Percentiles rank a stretch among this genome's conserved stretches.
Evolutionary conservation across 2,888 invertebrate species (phyloP).

Genomic region (Exocentrus adspersus): DNA sequence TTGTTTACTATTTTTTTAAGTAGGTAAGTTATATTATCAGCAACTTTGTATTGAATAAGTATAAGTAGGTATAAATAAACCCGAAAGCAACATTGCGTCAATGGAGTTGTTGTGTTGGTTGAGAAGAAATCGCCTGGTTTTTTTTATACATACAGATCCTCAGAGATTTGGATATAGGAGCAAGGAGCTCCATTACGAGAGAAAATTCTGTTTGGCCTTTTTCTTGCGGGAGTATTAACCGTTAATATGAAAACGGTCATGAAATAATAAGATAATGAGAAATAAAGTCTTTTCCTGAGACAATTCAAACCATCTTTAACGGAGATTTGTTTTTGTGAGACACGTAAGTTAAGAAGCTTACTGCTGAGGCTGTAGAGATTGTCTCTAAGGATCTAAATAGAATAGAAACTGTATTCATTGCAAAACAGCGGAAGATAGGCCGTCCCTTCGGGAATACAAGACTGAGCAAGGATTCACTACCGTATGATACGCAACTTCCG

Average conservation of each 20-base stretch:
- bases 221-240: conserved; percentile 14
- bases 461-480: conserved; percentile 23
- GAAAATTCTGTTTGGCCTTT: conserved; percentile 15
- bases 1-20: no score
- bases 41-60: no score
- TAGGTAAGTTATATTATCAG: no score
- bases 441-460: conserved; percentile 21
- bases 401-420: conserved; percentile 57
- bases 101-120: no score
- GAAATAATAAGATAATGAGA: conserved; percentile 36
- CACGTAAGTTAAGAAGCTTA: conserved; percentile 46
- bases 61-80: no score
- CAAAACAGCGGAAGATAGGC: conserved; percentile 35
- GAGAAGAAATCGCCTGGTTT: no score
- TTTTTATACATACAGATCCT: background rate
- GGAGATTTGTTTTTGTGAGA: conserved; percentile 43
- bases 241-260: conserved; percentile 28
- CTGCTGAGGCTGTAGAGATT: conserved; percentile 37
- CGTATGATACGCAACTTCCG: conserved; percentile 38
- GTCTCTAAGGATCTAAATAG: conserved; percentile 50
- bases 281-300: conserved; percentile 30
- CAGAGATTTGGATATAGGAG: background rate
- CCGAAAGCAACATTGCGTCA: no score
- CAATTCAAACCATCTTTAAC: conserved; percentile 41
- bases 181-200: conserved; percentile 17